Evolutionary conservation across 2,113 vertebrate species (phyloP).

Genomic region (Cricetomys ansorgei): DNA sequence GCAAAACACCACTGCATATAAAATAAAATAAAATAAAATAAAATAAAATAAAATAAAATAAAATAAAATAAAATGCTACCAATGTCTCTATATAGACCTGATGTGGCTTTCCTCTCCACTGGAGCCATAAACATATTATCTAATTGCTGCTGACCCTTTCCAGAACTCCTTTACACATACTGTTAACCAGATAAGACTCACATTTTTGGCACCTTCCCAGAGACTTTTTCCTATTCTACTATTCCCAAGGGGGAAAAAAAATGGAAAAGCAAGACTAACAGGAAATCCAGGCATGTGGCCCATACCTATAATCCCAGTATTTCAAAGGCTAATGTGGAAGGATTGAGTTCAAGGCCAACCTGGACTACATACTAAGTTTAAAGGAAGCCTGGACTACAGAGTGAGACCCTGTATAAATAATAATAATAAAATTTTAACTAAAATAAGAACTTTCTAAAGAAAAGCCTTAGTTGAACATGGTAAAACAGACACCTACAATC

Average conservation of each 20-base stretch:
- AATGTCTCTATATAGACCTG: background rate
- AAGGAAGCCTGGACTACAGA: background rate
- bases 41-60: no score
- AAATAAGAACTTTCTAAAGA: conserved; percentile 37
- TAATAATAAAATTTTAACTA: background rate
- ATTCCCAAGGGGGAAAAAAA: background rate
- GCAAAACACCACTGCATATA: no score
- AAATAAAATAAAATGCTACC: background rate
- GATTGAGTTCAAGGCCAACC: background rate
- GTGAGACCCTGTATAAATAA: background rate
- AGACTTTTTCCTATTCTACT: conserved; percentile 36
- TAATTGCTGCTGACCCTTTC: background rate
- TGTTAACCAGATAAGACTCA: background rate
- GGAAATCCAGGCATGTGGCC: background rate
- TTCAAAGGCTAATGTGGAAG: background rate
- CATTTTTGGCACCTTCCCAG: background rate
- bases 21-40: no score
- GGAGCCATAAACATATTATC: background rate
- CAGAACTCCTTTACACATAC: conserved; percentile 27
- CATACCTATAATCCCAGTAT: background rate
- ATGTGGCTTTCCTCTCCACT: background rate
- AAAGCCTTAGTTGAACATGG: background rate
- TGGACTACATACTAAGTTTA: background rate
- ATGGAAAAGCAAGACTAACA: conserved; percentile 27
- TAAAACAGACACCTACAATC: background rate